Percentiles rank a stretch among this genome's conserved stretches.
Evolutionary conservation across 37 sponge, comb jelly and placozoan species (phyloP).

Genomic region (Crambe crambe): DNA sequence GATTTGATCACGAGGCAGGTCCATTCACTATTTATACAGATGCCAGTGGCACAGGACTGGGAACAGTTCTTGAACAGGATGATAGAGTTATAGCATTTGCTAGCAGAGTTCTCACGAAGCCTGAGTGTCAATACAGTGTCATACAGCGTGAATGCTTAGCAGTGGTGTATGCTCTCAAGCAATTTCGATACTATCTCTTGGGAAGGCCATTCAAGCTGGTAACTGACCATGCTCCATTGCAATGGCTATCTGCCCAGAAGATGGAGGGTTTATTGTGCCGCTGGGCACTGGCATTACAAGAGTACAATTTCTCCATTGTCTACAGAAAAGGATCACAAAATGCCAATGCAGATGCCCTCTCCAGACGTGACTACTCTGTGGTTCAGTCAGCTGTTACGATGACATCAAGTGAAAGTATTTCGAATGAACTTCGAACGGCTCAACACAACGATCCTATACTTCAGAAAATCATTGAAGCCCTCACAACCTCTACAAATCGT

Average conservation of each 20-base stretch:
- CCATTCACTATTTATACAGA: constrained; percentile 22
- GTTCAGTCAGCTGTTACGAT: constrained; percentile 9
- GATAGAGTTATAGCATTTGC: constrained; percentile 44
- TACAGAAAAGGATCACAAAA: constrained; percentile 29
- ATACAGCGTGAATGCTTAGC: constrained; percentile 37
- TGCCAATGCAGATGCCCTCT: constrained; percentile 35
- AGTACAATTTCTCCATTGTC: constrained; percentile 46
- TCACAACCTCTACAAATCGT: no score
- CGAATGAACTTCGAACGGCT: not conserved
- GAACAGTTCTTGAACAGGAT: constrained; percentile 47
- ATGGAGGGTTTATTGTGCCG: constrained; percentile 46
- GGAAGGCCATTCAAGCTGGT: constrained; percentile 27
- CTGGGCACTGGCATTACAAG: constrained; percentile 48
- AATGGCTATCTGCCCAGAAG: no score
- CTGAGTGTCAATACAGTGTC: constrained; percentile 54
- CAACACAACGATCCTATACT: not conserved
- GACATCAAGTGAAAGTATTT: not conserved
- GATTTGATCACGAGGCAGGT: not conserved
- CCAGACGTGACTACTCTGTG: no score
- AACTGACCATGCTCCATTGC: constrained; percentile 47
- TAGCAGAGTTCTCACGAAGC: constrained; percentile 34
- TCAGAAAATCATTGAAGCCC: no score
- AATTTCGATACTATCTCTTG: constrained; percentile 47
- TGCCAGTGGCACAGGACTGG: constrained; percentile 48
- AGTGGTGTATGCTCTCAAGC: constrained; percentile 40